Evolutionary conservation across 2,888 invertebrate species (phyloP), one percentile per base, ranked within the genome.

Genomic region (Agonum fuliginosum): DNA sequence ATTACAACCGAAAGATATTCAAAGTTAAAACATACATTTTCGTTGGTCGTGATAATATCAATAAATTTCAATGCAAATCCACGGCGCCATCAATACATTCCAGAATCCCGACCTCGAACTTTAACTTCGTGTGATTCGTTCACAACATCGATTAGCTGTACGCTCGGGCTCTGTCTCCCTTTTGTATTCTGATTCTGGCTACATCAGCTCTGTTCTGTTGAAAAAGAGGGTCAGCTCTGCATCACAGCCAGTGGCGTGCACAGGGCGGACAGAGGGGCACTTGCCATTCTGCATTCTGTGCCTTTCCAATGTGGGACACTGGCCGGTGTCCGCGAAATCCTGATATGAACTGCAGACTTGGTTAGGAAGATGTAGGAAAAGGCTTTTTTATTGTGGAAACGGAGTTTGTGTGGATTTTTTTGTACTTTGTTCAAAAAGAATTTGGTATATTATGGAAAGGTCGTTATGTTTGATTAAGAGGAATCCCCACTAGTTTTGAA

Each of bases 61-160:
- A 54, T 54, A 54, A 12, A 54, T 54, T 24, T 24, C 22, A 24
- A 54, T 54, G 54, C 54, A 54, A 54, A 54, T 54, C 54, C 54
- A n/a, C 12, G 19, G 54, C 1, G n/a, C 37, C 24, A 14, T 58
- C 58, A 62, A 62, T 62, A 62, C 58, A 62, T 27, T 62, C 58
- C 58, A 27, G 41, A 73, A 54, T 73, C 54, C 30, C 73, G 73
- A 73, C 73, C 73, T 58, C 73, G 73, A 58, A 58, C 73, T 73
- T 73, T 73, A 54, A 73, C 54, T 73, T 46, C 48, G 48, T 69
- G 22, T 69, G 69, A 69, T 27, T 41, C 43, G 43, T 54, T 73
- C 41, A 58, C 58, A 73, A 73, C 54, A 73, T 73, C 73, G 73
- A 73, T 73, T 34, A 46, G 43, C 46, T 46, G 69, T 14, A 8